These are phyloP conservation scores for Gavialis gangeticus DNA, from an alignment of 2,113 vertebrate species.

Conservation along the genomic window DNA sequence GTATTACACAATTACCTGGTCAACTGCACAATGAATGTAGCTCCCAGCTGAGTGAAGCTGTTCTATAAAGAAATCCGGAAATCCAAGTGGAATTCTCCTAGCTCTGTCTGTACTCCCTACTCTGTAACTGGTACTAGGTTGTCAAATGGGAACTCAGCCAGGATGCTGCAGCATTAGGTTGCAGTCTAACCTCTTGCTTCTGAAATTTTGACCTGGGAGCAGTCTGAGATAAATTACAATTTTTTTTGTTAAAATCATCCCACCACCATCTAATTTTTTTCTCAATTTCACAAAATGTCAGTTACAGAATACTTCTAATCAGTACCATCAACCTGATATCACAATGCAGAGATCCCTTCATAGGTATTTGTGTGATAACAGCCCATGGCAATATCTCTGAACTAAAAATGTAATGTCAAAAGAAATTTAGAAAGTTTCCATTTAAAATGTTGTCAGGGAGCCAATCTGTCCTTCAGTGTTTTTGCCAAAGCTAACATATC, in stretches of 20 bases:
- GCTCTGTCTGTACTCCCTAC: background rate
- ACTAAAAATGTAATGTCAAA: constrained; percentile 47
- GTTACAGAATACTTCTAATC: background rate
- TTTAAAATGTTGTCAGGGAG: constrained; percentile 58
- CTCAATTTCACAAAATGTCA: background rate
- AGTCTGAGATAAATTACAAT: background rate
- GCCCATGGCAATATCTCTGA: background rate
- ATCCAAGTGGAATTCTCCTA: background rate
- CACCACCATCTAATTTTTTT: background rate
- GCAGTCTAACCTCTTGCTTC: background rate
- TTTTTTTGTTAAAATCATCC: background rate
- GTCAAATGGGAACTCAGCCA: fast-evolving
- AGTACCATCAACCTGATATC: background rate
- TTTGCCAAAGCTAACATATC: background rate
- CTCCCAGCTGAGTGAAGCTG: background rate
- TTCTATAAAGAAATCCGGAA: background rate
- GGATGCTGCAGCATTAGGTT: background rate
- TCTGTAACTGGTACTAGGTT: background rate
- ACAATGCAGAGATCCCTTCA: constrained; percentile 1
- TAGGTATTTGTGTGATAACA: background rate
- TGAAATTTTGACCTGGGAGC: background rate
- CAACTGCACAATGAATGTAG: background rate
- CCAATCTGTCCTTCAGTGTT: constrained; percentile 26
- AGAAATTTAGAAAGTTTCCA: constrained; percentile 59
- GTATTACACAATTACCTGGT: too few species aligned